Evolutionary conservation across 2,797 vertebrate species (phyloP).

Genomic region (Pitangus sulphuratus): DNA sequence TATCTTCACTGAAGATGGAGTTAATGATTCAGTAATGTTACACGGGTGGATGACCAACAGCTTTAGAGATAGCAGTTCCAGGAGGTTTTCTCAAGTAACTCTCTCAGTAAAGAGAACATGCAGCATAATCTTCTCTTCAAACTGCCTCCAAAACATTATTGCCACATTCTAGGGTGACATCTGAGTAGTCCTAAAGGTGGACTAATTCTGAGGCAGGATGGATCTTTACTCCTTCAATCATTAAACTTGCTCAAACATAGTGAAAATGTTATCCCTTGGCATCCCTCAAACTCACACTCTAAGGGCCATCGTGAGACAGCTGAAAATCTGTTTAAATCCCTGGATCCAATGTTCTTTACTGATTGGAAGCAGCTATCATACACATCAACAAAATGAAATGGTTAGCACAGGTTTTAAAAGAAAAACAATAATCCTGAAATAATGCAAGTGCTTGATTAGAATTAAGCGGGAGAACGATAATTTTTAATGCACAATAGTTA

Average conservation of each 20-base stretch:
- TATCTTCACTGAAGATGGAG: conserved; percentile 20
- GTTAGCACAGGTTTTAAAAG: neutral
- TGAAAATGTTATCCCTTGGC: neutral
- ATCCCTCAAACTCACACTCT: neutral
- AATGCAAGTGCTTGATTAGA: neutral
- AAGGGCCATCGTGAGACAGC: neutral
- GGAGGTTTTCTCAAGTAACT: neutral
- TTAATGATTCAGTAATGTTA: neutral
- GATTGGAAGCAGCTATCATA: neutral
- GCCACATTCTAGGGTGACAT: neutral
- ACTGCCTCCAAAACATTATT: neutral
- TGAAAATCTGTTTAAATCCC: neutral
- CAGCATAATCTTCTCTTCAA: neutral
- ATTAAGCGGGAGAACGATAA: neutral
- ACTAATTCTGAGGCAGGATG: neutral
- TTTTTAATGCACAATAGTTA: neutral
- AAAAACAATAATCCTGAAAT: neutral
- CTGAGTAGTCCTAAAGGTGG: neutral
- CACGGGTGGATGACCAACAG: neutral
- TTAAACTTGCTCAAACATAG: neutral
- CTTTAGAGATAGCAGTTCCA: conserved; percentile 50
- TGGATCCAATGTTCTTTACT: neutral
- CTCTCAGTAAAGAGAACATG: conserved; percentile 36
- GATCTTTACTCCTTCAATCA: neutral
- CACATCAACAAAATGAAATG: neutral